Evolutionary conservation across 2,113 vertebrate genomes (phyloP), one percentile per base, ranked within the genome.

Genomic region (Equus quagga): DNA sequence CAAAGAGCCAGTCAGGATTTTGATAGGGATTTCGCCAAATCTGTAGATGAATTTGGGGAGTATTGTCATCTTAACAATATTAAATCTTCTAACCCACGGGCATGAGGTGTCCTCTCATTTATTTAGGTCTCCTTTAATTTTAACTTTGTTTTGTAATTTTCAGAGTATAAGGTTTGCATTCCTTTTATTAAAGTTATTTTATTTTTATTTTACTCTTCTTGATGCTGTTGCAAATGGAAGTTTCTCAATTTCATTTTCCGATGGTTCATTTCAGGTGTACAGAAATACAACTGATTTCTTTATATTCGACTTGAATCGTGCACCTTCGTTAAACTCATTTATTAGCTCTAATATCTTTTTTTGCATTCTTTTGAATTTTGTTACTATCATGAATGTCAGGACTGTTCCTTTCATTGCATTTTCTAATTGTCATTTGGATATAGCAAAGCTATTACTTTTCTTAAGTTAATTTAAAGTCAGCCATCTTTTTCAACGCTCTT

Each of bases 191-290:
- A 87, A 31, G 18, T 44, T 44, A 54, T 69, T 75, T 67, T 92
- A 82, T 82, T 86, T 9, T 44, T 44, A 54, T 69, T 75, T 67
- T 92, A 82, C 75, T 86, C 13, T 49, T 85, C 70, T 51, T 58
- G 23, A 46, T 49, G 49, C 33, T 92, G 31, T 1, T 70, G 36
- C 36, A 75, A 89, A 83, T 69, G 10, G 60, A 92, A 88, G 3
- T 75, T 82, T 60, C 72, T 95, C 49, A 41, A 83, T 76, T 75
- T 60, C 36, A 75, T 69, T 76, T 93, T 96, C 51, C 78, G 41
- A 70, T 17, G 54, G 41, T 51, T 56, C 26, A 64, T n/a, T 44
- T 81, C 72, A 11, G 18, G 6, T 33, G 8, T 33, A 33, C 24
- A 89, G 69, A 88, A 87, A 75, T 46, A 96, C 46, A 87, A 58